These are phyloP conservation scores for Sebastes alutus DNA, from an alignment of 2,797 vertebrate species.

Conservation along the genomic window DNA sequence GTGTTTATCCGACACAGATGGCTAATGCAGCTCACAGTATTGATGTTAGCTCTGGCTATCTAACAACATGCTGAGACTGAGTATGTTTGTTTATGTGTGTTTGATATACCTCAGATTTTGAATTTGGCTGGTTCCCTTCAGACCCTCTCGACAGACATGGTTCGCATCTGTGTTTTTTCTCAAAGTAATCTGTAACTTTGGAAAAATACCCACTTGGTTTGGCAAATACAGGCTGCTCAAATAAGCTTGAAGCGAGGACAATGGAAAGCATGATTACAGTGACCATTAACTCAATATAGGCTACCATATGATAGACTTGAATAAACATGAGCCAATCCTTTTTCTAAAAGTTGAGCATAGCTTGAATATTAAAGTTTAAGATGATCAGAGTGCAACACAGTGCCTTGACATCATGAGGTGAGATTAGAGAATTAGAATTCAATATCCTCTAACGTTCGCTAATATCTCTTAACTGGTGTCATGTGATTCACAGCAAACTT, in stretches of 20 bases:
- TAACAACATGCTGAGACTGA: too few relatives aligned
- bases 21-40: background rate
- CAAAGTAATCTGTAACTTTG: background rate
- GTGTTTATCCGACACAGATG: background rate
- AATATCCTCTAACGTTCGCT: background rate
- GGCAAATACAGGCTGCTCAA: background rate
- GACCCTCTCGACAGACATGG: background rate
- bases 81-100: too few relatives aligned
- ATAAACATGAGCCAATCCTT: background rate
- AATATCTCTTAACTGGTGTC: conserved; percentile 19
- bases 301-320: background rate
- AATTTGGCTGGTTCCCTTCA: too few relatives aligned
- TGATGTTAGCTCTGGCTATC: too few relatives aligned
- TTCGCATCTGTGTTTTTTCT: background rate
- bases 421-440: background rate
- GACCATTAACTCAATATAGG: background rate
- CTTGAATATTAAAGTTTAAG: background rate
- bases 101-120: too few relatives aligned
- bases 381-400: background rate
- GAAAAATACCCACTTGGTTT: background rate
- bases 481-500: conserved; percentile 26
- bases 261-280: background rate
- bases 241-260: background rate
- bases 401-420: background rate
- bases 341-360: background rate